Conservation (phyloP, 2,113 vertebrate species). For the Rhinichthys klamathensis region DNA sequence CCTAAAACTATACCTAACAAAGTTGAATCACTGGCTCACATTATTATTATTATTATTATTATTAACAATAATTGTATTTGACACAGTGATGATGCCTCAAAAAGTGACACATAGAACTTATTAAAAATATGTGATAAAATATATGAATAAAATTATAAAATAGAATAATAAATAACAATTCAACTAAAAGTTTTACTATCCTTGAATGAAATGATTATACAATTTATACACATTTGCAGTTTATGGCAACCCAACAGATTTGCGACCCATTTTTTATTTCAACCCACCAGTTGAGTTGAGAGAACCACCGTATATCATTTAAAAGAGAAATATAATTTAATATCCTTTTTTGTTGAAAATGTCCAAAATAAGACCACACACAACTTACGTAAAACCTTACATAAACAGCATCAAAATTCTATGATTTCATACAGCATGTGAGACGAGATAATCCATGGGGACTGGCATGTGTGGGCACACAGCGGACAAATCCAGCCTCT, state of each 20-base stretch:
- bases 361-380: neutral
- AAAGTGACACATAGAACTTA: neutral
- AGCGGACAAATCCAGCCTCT: slow-evolving; percentile 28
- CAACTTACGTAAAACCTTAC: slow-evolving; percentile 30
- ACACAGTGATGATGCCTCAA: neutral
- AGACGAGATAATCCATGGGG: slow-evolving; percentile 36
- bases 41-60: neutral
- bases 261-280: neutral
- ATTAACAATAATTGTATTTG: neutral
- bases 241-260: neutral
- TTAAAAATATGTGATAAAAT: neutral
- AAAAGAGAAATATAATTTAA: neutral
- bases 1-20: neutral
- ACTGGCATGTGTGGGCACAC: slow-evolving; percentile 13
- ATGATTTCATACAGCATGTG: slow-evolving; percentile 7
- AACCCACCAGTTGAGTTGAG: neutral
- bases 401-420: slow-evolving; percentile 18
- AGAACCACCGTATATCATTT: neutral
- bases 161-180: neutral
- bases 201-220: neutral
- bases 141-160: neutral
- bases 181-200: neutral
- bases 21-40: neutral
- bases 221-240: neutral
- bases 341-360: neutral